Conservation (phyloP, 2,797 vertebrate species). For the Odontamblyopus lacepedii region DNA sequence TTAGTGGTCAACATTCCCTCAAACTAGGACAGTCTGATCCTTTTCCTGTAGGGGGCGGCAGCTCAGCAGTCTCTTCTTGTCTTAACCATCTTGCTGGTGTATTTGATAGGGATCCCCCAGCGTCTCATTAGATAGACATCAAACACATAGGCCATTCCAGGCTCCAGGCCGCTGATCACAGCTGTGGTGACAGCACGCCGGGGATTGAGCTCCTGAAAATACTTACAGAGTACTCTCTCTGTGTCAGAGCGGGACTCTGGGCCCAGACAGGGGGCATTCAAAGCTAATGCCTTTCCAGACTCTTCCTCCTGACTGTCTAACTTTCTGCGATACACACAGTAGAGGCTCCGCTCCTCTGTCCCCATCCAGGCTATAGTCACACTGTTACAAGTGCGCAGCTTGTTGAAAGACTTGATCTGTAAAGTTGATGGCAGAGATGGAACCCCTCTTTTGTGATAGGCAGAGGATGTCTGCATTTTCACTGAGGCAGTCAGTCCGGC, state of each 20-base stretch:
- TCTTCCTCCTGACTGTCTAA: constrained; percentile 62
- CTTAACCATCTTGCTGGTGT: constrained; percentile 87
- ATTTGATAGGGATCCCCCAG: constrained; percentile 87
- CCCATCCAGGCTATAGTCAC: constrained; percentile 91
- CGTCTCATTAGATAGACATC: constrained; percentile 91
- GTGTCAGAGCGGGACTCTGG: constrained; percentile 83
- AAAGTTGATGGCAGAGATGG: constrained; percentile 85
- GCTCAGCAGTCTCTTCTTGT: constrained; percentile 89
- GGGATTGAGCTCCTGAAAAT: constrained; percentile 86
- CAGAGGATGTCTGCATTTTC: constrained; percentile 84
- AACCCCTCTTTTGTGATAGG: constrained; percentile 81
- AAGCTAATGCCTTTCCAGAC: constrained; percentile 47
- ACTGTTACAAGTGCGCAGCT: constrained; percentile 85
- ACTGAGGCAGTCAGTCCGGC: constrained; percentile 73
- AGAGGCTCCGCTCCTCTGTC: constrained; percentile 87
- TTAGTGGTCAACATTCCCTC: constrained; percentile 53
- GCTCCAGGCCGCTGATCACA: constrained; percentile 83
- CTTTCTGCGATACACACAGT: constrained; percentile 85
- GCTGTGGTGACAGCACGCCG: constrained; percentile 87
- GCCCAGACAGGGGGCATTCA: constrained; percentile 78
- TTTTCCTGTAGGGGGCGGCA: constrained; percentile 59
- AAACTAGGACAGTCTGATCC: constrained; percentile 51
- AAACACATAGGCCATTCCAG: constrained; percentile 83
- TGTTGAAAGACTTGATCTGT: constrained; percentile 90
- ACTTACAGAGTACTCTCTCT: constrained; percentile 89